phyloP scores from a whole-genome alignment of 2,113 vertebrate species.

The Monopterus albus region DNA sequence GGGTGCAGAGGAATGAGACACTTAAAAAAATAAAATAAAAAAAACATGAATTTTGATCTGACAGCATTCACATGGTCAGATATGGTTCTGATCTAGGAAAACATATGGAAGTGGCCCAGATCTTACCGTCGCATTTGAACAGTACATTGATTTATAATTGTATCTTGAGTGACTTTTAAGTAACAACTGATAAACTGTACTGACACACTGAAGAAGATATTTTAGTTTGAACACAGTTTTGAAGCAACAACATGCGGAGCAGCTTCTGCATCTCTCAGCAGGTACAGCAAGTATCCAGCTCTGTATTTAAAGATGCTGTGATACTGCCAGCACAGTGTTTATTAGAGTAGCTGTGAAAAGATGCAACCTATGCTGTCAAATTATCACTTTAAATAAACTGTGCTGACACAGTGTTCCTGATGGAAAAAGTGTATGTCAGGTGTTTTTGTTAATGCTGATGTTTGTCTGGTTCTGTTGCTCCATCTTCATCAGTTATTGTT shows the following conservation, averaged over 20 bases:
- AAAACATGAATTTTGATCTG: no score
- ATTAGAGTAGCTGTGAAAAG: conserved; percentile 14
- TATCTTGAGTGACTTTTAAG: no score
- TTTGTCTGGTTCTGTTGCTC: conserved; percentile 27
- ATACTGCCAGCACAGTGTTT: conserved; percentile 9
- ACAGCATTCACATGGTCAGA: no score
- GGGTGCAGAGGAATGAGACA: no score
- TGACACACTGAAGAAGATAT: not conserved
- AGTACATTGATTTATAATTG: no score
- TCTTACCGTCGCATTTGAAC: no score
- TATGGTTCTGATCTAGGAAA: no score
- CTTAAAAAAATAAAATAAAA: no score
- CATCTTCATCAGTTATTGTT: not conserved
- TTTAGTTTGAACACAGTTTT: not conserved
- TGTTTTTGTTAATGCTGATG: conserved; percentile 24
- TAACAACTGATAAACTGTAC: no score
- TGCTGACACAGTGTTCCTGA: conserved; percentile 25
- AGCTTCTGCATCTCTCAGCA: not conserved
- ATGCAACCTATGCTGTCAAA: conserved; percentile 19
- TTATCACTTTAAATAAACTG: conserved; percentile 33
- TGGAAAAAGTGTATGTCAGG: conserved; percentile 10
- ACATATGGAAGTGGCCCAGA: no score
- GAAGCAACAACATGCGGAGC: not conserved
- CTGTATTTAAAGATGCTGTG: not conserved
- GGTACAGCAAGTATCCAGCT: not conserved